Evolutionary conservation across 1,140 invertebrate genomes (phyloP).

Genomic region (Solenopsis fugax): DNA sequence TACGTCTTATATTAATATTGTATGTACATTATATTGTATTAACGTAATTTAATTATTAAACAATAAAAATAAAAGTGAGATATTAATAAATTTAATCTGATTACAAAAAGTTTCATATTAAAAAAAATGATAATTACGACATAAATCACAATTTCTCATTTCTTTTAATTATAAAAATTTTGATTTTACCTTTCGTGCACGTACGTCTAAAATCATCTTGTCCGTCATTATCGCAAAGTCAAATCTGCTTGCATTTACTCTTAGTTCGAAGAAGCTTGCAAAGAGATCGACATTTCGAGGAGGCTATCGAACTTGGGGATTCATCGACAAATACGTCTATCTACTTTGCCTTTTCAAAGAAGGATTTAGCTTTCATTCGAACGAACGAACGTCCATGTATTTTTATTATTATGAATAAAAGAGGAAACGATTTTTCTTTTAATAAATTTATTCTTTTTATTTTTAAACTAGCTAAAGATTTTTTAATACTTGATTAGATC

Average conservation of each 20-base stretch:
- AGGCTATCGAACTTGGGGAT: slow-evolving; percentile 58
- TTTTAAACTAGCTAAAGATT: neutral
- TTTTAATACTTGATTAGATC: slow-evolving; percentile 2
- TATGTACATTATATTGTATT: too few relatives aligned
- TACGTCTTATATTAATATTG: too few relatives aligned
- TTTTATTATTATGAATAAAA: slow-evolving; percentile 16
- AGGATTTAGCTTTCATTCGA: slow-evolving; percentile 19
- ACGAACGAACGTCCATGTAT: neutral
- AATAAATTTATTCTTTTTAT: neutral
- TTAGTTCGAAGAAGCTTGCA: slow-evolving; percentile 50
- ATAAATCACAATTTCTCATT: neutral
- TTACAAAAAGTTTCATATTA: neutral
- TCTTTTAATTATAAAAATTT: slow-evolving; percentile 13
- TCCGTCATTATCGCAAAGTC: slow-evolving; percentile 62
- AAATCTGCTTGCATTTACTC: slow-evolving; percentile 49
- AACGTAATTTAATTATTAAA: neutral
- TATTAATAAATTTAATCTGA: neutral
- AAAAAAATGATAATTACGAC: neutral
- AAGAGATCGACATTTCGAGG: slow-evolving; percentile 54
- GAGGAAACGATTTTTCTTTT: slow-evolving; percentile 1
- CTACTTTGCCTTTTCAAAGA: slow-evolving; percentile 43
- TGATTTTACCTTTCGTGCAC: neutral
- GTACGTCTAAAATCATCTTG: slow-evolving; percentile 2
- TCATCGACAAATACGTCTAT: slow-evolving; percentile 47
- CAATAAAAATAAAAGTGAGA: neutral